A percentile compares a stretch with the other conserved stretches of the same genome.
These are phyloP conservation scores for Bovichtus diacanthus DNA, from an alignment of 2,797 vertebrate species.

Conservation along the genomic window DNA sequence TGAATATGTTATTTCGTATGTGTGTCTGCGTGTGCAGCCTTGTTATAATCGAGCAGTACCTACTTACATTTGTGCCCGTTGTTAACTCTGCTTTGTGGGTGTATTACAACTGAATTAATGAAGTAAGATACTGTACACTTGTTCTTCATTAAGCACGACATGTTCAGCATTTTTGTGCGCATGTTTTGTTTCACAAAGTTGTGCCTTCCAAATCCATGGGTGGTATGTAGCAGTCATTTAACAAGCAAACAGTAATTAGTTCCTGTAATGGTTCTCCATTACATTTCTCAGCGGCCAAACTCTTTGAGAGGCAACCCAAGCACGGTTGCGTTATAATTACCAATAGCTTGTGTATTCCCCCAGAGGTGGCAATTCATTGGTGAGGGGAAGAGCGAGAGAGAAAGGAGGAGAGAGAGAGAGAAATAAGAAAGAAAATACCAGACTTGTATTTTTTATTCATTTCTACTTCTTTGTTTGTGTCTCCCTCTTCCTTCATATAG, in stretches of 20 bases:
- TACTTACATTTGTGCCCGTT: conserved; percentile 27
- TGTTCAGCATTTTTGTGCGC: conserved; percentile 34
- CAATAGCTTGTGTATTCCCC: conserved; percentile 64
- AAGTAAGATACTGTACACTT: conserved; percentile 41
- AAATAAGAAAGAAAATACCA: neutral
- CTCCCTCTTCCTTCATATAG: neutral
- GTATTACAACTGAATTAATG: conserved; percentile 55
- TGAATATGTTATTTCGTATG: conserved; percentile 24
- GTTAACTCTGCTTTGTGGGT: conserved; percentile 51
- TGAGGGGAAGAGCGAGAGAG: conserved; percentile 34
- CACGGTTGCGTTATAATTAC: conserved; percentile 71
- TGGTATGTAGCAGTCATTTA: conserved; percentile 67
- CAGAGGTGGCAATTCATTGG: conserved; percentile 63
- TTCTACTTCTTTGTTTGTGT: neutral
- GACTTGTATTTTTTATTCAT: conserved; percentile 24
- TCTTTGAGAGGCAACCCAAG: conserved; percentile 70
- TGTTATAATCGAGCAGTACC: conserved; percentile 32
- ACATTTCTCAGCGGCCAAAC: conserved; percentile 74
- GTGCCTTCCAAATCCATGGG: conserved; percentile 70
- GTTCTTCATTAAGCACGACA: conserved; percentile 64
- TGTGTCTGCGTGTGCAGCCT: conserved; percentile 10
- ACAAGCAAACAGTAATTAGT: conserved; percentile 82
- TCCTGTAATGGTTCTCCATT: conserved; percentile 78
- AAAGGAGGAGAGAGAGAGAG: neutral
- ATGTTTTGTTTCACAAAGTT: conserved; percentile 56